Percentiles rank a stretch among this genome's conserved stretches.
These are phyloP conservation scores for Heliconius nattereri DNA, from an alignment of 1,140 invertebrate species.

Conservation along the genomic window DNA sequence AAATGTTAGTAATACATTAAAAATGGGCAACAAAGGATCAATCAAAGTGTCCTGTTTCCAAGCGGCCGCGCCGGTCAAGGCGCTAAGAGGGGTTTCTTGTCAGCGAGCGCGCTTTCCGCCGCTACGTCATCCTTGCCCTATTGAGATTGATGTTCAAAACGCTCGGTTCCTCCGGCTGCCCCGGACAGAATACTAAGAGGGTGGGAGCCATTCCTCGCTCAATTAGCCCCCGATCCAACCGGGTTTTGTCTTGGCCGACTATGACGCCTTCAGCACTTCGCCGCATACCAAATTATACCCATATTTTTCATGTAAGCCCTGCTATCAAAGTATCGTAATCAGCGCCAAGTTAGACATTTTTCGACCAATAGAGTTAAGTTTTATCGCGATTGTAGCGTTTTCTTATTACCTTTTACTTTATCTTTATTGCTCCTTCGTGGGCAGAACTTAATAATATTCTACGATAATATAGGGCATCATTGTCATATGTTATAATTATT, in stretches of 20 bases:
- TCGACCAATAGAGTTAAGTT: constrained; percentile 12
- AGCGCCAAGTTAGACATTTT: constrained; percentile 37
- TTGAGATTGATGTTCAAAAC: constrained; percentile 77
- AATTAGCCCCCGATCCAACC: constrained; percentile 67
- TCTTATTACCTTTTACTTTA: not conserved
- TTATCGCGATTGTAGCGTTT: not conserved
- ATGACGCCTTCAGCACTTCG: constrained; percentile 62
- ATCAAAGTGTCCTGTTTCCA: constrained; percentile 63
- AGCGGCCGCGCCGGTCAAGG: constrained; percentile 44
- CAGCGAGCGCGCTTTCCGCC: constrained; percentile 59
- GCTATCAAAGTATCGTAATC: constrained; percentile 65
- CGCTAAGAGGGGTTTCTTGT: constrained; percentile 75
- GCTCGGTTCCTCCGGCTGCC: constrained; percentile 47
- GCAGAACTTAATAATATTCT: not conserved
- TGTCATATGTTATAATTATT: no score
- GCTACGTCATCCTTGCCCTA: constrained; percentile 67
- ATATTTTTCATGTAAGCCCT: constrained; percentile 73
- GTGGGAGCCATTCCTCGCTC: constrained; percentile 64
- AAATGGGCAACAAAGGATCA: constrained; percentile 54
- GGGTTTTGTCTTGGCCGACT: constrained; percentile 64
- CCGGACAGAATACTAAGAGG: constrained; percentile 72
- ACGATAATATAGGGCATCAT: no score
- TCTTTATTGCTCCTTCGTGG: not conserved
- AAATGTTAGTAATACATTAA: not conserved
- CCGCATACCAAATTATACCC: constrained; percentile 72